Evolutionary conservation across 1,140 invertebrate species (phyloP).

Genomic region (Metopolophium dirhodum): DNA sequence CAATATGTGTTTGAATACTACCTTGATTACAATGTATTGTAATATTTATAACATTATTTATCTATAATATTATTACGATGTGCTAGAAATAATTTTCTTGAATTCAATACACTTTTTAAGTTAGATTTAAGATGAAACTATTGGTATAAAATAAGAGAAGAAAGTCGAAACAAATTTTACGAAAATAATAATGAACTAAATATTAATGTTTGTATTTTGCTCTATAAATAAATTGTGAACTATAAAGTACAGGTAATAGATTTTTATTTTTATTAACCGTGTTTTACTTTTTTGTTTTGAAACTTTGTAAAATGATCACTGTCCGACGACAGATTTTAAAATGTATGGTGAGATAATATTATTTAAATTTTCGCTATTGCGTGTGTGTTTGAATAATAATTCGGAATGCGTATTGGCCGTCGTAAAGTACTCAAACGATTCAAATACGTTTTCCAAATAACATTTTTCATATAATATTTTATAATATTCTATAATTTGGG

Average conservation of each 20-base stretch:
- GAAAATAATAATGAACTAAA: neutral
- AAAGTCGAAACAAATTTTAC: neutral
- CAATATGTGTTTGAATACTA: neutral
- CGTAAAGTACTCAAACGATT: neutral
- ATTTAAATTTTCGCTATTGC: neutral
- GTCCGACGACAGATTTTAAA: neutral
- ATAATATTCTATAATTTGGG: neutral
- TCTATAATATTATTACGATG: neutral
- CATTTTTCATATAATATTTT: neutral
- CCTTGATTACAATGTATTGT: neutral
- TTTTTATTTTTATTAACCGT: neutral
- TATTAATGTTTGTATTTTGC: neutral
- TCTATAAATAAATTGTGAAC: neutral
- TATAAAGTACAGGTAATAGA: neutral
- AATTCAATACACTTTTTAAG: neutral
- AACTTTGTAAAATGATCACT: neutral
- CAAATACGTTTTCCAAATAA: neutral
- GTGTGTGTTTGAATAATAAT: too few species aligned
- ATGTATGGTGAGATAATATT: neutral
- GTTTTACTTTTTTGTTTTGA: neutral
- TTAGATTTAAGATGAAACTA: neutral
- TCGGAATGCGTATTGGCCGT: neutral
- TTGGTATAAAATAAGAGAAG: neutral
- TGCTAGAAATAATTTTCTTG: neutral
- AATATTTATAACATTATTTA: neutral